Base-by-base conservation (phyloP, 2,113 vertebrate genomes). In the Garra rufa region DNA sequence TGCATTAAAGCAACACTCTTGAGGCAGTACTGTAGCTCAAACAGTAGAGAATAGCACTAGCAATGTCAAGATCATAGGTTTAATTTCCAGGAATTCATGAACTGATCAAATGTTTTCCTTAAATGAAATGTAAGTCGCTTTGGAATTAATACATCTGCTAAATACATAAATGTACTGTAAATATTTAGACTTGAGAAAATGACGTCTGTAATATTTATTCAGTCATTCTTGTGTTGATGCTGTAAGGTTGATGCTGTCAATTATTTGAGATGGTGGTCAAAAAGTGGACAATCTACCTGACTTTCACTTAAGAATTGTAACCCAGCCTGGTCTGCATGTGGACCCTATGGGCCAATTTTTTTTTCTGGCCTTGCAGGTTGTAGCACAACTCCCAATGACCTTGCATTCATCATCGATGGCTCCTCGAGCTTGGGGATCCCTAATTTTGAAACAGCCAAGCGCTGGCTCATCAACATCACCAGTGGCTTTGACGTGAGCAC, bases 381-480 rank as follows among this genome's bases (percentile, higher is more conserved):
- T 86, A 88, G 92, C 65, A 93, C 92, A 43, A 90, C 91, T 41
- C 81, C 90, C 10, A 93, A 91, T 74, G 93, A 93, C 81, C 86
- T 93, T 82, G 92, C 91, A 13, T 93, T 90, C 87, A 89, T 93
- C 81, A 86, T 93, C 7, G 93, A 93, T 81, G 93, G 93, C 19
- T 93, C 93, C 8, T 91, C 91, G 59, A 93, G 92, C 67, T 89
- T 93, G 19, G 90, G 91, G 13, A 75, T 76, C 2, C 26, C 78
- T 1, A 87, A 93, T 76, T 93, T 93, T 81, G 85, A 92, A 76
- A 88, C 90, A 3, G 92, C 92, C 63, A 93, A 93, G 70, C 88
- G 65, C 14, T 93, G 93, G 93, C 87, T 93, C 9, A 76, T 92
- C 78, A 92, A 93, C 81, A 88, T 93, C 86, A 92, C 93, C 80